Conservation (phyloP, 1,140 invertebrate genomes). For the Gonioctena quinquepunctata region DNA sequence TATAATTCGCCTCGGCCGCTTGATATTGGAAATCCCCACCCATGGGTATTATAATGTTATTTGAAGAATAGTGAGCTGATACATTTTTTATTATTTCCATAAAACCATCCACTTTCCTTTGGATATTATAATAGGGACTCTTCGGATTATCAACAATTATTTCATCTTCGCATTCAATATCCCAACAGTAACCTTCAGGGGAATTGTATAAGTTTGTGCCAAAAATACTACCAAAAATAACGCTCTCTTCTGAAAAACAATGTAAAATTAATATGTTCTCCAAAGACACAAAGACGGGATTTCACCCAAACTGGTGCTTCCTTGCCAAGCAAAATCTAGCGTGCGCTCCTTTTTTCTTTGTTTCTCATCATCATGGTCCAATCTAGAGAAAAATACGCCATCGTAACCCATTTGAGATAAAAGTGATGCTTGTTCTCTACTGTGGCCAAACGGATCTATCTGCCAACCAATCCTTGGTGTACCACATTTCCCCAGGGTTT, state of each 20-base stretch:
- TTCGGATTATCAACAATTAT: conserved; percentile 74
- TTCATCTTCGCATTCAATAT: conserved; percentile 78
- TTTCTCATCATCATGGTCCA: conserved; percentile 75
- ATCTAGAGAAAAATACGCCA: conserved; percentile 72
- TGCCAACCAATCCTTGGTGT: conserved; percentile 73
- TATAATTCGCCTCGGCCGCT: conserved; percentile 66
- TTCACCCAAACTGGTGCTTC: conserved; percentile 62
- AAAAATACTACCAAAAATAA: conserved; percentile 73
- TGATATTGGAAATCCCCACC: conserved; percentile 56
- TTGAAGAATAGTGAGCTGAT: conserved; percentile 17
- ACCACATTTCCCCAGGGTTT: conserved; percentile 68
- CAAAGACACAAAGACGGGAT: not conserved
- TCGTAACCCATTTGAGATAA: conserved; percentile 73
- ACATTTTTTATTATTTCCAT: conserved; percentile 23
- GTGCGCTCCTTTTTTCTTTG: conserved; percentile 64
- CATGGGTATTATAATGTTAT: conserved; percentile 44
- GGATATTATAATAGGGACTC: conserved; percentile 73
- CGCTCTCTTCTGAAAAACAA: conserved; percentile 57
- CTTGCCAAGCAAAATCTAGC: conserved; percentile 79
- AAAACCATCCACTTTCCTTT: conserved; percentile 60
- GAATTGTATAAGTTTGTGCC: conserved; percentile 70
- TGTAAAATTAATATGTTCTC: not conserved
- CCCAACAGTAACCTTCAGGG: conserved; percentile 88
- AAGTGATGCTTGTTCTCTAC: conserved; percentile 68
- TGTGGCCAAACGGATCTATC: conserved; percentile 77